Evolutionary conservation across 2,888 invertebrate species (phyloP).

Genomic region (Buathra laborator): DNA sequence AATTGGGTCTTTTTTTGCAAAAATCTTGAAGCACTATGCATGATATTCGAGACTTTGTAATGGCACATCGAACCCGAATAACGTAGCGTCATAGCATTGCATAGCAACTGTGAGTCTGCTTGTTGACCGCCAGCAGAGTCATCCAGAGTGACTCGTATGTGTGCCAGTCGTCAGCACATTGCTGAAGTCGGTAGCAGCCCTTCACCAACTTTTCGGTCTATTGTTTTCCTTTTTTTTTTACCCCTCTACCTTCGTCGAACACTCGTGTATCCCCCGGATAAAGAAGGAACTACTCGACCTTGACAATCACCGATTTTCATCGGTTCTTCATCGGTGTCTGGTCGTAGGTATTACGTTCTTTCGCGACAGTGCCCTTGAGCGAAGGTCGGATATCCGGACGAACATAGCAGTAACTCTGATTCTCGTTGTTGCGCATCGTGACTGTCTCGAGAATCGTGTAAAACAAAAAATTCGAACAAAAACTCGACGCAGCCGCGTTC

Average conservation of each 20-base stretch:
- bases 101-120: conserved; percentile 80
- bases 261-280: conserved; percentile 34
- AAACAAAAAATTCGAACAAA: conserved; percentile 41
- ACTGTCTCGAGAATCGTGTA: conserved; percentile 22
- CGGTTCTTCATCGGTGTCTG: conserved; percentile 64
- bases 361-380: conserved; percentile 50
- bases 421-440: conserved; percentile 10
- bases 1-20: too few relatives aligned
- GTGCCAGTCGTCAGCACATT: conserved; percentile 55
- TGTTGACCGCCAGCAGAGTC: conserved; percentile 79
- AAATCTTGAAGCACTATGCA: too few relatives aligned
- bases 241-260: conserved; percentile 13
- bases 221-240: conserved; percentile 33
- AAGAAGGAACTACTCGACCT: conserved; percentile 67
- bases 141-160: conserved; percentile 79
- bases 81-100: conserved; percentile 83
- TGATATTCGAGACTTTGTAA: conserved; percentile 69
- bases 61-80: conserved; percentile 81
- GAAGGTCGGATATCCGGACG: conserved; percentile 59
- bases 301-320: conserved; percentile 69
- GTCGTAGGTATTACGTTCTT: conserved; percentile 57
- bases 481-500: conserved; percentile 25
- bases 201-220: conserved; percentile 65
- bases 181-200: conserved; percentile 61
- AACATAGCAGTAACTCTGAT: conserved; percentile 13